Conservation (phyloP, 2,888 invertebrate genomes). For the Uloborus plumipes region DNA sequence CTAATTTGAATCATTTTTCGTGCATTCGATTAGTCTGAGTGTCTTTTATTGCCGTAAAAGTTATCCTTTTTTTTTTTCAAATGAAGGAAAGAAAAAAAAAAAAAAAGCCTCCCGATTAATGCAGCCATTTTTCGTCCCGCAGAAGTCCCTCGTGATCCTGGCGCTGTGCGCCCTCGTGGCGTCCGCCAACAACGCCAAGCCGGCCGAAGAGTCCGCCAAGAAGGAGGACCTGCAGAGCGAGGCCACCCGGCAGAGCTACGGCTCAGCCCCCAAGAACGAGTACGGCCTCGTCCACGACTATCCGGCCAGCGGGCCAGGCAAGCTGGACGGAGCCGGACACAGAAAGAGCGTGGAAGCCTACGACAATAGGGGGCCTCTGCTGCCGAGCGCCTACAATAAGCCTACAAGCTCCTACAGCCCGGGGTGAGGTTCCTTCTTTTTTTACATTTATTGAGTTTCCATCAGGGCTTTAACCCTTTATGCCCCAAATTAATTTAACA, state of each 20-base stretch:
- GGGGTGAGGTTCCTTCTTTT: no score
- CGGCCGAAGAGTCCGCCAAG: not conserved
- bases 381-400: slow-evolving; percentile 29
- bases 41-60: no score
- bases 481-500: no score
- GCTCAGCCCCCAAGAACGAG: slow-evolving; percentile 27
- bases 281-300: slow-evolving; percentile 49
- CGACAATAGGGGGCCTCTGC: slow-evolving; percentile 44
- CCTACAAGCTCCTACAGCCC: not conserved
- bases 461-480: no score
- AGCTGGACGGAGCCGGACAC: slow-evolving; percentile 19
- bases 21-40: no score
- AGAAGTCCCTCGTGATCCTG: slow-evolving; percentile 46
- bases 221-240: slow-evolving; percentile 36
- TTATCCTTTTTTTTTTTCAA: no score
- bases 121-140: not conserved
- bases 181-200: slow-evolving; percentile 30
- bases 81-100: no score
- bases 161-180: slow-evolving; percentile 30
- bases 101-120: no score
- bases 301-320: slow-evolving; percentile 39
- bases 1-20: no score
- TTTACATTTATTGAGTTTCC: no score
- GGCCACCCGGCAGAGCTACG: slow-evolving; percentile 6
- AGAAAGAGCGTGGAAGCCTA: slow-evolving; percentile 45